Evolutionary conservation across 2,797 vertebrate species (phyloP).

Genomic region (Mormyrops attenuatus): DNA sequence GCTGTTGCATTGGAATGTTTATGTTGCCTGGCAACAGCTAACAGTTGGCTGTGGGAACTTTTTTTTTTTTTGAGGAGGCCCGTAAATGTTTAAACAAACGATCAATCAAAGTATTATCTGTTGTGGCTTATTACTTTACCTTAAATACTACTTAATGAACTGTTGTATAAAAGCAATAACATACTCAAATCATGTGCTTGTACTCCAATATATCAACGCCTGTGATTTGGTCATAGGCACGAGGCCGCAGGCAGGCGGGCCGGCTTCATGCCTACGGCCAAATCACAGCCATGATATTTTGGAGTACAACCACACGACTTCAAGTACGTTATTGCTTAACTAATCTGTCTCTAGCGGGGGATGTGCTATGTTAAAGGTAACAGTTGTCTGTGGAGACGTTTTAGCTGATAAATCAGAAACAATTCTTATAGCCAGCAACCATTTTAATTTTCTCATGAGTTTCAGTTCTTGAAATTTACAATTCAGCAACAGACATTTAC

Average conservation of each 20-base stretch:
- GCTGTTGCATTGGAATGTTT: neutral
- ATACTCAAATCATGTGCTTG: neutral
- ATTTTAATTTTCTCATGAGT: constrained; percentile 63
- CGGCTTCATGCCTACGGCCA: neutral
- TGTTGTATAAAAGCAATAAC: neutral
- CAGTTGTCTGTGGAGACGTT: neutral
- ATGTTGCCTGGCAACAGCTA: neutral
- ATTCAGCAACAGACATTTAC: constrained; percentile 67
- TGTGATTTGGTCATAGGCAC: neutral
- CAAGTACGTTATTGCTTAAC: neutral
- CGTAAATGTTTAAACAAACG: neutral
- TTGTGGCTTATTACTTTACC: neutral
- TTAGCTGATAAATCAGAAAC: constrained; percentile 18
- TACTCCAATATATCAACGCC: neutral
- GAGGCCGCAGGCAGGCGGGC: neutral
- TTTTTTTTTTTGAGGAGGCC: neutral
- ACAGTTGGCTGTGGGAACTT: neutral
- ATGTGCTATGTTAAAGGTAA: neutral
- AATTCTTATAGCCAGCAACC: constrained; percentile 51
- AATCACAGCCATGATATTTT: neutral
- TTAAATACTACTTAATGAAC: neutral
- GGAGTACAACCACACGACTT: neutral
- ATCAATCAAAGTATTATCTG: neutral
- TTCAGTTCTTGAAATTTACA: constrained; percentile 71
- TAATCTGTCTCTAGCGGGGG: neutral